Evolutionary conservation across 2,113 vertebrate species (phyloP), one percentile per base, ranked within the genome.

Genomic region (Seriola quinqueradiata): DNA sequence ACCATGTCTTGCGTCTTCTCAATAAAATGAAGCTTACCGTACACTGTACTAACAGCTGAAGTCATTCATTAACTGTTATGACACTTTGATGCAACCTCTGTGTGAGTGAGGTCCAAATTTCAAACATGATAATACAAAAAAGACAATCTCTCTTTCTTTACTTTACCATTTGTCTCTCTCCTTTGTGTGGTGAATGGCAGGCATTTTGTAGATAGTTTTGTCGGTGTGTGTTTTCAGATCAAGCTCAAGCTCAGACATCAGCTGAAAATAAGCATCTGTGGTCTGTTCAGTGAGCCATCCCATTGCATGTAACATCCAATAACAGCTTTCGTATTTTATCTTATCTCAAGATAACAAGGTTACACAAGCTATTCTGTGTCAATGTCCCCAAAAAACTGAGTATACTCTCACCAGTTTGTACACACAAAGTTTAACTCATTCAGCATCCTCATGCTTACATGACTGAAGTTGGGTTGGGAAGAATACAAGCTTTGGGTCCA

Each of bases 401-500:
- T 23, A 16, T 16, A 36, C 17, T 19, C 67, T 58, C 23, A 13
- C 34, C 63, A 28, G 57, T 78, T 50, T 65, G 74, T 58, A 28
- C 19, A 89, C 44, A 78, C 40, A 84, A 73, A 85, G 79, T 79
- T 73, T 32, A 0, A 57, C n/a, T 73, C 63, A 77, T 59, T 88
- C 57, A 79, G 32, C 52, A 70, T 16, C 73, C 19, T 72, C 46
- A 77, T 46, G 91, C 95, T 95, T 92, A 96, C 96, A 96, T 96
- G 88, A 96, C 91, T 87, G 95, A 96, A 74, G 96, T 96, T 23
- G 96, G 95, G 78, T 96, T 96, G 73, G 95, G 95, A 81, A 96
- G 94, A 91, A 96, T 94, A 77, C 95, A 96, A 87, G 96, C 96
- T 93, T 96, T 96, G 89, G 96, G 96, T 95, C 96, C 96, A 44